Base-by-base conservation (phyloP, 2,113 vertebrate species). In the Dinomys branickii region DNA sequence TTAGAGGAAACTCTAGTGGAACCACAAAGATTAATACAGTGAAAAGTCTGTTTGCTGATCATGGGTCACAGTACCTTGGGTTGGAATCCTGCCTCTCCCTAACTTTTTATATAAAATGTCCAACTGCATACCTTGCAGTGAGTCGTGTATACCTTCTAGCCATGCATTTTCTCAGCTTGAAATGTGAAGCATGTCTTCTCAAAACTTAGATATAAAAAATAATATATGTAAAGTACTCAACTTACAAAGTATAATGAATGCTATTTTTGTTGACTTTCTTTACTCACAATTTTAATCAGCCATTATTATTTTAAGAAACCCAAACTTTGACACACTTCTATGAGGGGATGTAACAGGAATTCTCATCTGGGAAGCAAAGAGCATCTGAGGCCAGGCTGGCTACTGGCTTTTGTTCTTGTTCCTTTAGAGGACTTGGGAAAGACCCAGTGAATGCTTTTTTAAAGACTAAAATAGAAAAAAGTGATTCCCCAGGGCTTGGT, bases 321-420 rank as follows among this genome's bases (percentile, higher is more conserved):
- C 38, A 67, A 50, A 73, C 26, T 35, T 65, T 71, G 24, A 78
- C 41, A 77, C 35, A 67, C 20, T 47, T 44, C 30, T 77, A n/a
- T 67, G 95, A 89, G 86, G 59, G 78, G 71, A 95, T 41, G 41
- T 88, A 92, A 90, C 12, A 56, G 90, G 77, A 92, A 73, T 93
- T 88, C 94, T 90, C 63, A 88, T 82, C 50, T 75, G 92, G 90
- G 82, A 94, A 95, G 65, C 82, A 80, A 88, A 94, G 85, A 56
- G 83, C 54, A 90, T 92, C 92, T 82, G 85, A 97, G 59, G 85
- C 73, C 94, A 90, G 67, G 58, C 78, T 59, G 73, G 82, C 87
- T 85, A 67, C 67, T 58, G 14, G 94, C 54, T 54, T 97, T 96
- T 97, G 90, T 94, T 97, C 88, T 83, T n/a, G 2, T 85, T 97